Percentiles rank a stretch among this genome's conserved stretches.
phyloP scores from a whole-genome alignment of 1,140 invertebrate genomes.

The Thalassaphorura encarpata region DNA sequence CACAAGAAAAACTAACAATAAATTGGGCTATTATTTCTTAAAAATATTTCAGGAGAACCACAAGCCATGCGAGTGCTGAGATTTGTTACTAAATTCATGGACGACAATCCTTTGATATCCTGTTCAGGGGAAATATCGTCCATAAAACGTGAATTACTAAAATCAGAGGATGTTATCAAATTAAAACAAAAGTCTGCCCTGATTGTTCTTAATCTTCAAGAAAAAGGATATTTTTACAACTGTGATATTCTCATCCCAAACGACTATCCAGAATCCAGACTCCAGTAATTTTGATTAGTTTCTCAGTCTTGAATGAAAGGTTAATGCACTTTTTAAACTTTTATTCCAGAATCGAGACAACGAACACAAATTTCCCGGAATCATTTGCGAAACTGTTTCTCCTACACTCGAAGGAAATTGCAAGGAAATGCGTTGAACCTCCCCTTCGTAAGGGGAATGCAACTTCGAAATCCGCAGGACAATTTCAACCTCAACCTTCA shows the following conservation, averaged over 20 bases:
- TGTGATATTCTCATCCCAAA: slow-evolving; percentile 51
- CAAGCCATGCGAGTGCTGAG: slow-evolving; percentile 47
- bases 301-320: slow-evolving; percentile 4
- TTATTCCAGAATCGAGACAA: slow-evolving; percentile 44
- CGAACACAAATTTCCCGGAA: slow-evolving; percentile 55
- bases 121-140: slow-evolving; percentile 60
- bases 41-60: slow-evolving; percentile 29
- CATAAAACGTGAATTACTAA: slow-evolving; percentile 46
- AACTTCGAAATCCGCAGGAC: slow-evolving; percentile 35
- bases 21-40: slow-evolving; percentile 31
- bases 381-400: slow-evolving; percentile 50
- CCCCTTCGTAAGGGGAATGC: slow-evolving; percentile 46
- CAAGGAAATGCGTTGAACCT: slow-evolving; percentile 57
- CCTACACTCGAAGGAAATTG: slow-evolving; percentile 57
- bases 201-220: slow-evolving; percentile 48
- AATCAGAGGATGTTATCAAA: slow-evolving; percentile 48
- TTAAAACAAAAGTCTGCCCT: slow-evolving; percentile 56
- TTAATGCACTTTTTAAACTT: slow-evolving; percentile 7
- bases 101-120: slow-evolving; percentile 59
- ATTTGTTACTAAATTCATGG: slow-evolving; percentile 55
- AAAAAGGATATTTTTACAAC: slow-evolving; percentile 51
- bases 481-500: slow-evolving; percentile 53
- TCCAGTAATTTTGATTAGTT: slow-evolving; percentile 42
- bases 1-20: neutral
- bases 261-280: slow-evolving; percentile 49